phyloP scores from a whole-genome alignment of 2,113 vertebrate species.

The Martes martes region DNA sequence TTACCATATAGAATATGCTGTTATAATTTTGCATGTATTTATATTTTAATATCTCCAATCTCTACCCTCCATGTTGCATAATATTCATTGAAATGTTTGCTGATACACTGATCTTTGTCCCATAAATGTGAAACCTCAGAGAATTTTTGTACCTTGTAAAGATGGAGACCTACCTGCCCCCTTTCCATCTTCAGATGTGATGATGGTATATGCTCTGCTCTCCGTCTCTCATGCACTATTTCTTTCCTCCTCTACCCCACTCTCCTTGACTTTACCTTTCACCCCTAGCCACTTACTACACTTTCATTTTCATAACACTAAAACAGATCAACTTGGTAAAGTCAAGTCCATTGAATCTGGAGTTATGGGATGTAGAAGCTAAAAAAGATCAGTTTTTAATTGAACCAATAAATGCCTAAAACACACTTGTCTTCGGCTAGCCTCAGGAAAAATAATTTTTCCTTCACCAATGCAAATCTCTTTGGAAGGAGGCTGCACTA shows the following conservation, averaged over 20 bases:
- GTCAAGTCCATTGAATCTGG: neutral
- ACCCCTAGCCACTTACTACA: neutral
- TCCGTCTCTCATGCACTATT: neutral
- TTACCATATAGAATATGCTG: neutral
- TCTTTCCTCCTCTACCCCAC: neutral
- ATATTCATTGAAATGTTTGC: neutral
- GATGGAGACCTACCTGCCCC: neutral
- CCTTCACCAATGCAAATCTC: neutral
- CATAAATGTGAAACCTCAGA: neutral
- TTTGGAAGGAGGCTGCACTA: neutral
- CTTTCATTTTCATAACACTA: neutral
- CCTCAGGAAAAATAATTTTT: neutral
- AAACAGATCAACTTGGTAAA: neutral
- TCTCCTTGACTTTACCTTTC: neutral
- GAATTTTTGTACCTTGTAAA: neutral
- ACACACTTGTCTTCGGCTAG: neutral
- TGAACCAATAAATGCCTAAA: neutral
- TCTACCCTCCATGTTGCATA: neutral
- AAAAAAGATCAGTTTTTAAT: slow-evolving; percentile 34
- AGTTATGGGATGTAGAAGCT: neutral
- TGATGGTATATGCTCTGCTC: neutral
- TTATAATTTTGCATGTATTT: neutral
- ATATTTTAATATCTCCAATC: neutral
- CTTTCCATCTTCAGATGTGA: neutral
- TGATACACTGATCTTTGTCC: neutral